Evolutionary conservation across 2,797 vertebrate genomes (phyloP), one percentile per base, ranked within the genome.

Genomic region (Coendou prehensilis): DNA sequence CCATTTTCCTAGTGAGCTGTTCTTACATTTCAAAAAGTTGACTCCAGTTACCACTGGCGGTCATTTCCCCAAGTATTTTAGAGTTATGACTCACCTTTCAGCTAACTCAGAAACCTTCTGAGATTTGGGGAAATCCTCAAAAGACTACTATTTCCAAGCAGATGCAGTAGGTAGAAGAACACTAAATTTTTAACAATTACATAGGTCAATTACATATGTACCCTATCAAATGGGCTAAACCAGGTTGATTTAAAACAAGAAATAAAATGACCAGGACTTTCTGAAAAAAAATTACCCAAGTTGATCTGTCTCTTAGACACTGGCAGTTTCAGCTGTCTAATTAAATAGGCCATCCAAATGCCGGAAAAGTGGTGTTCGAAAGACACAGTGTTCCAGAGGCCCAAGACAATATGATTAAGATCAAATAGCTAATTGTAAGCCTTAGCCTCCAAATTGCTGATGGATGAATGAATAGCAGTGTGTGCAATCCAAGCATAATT

Each of bases 401-500:
- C 96, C 92, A 89, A 96, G 98, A 98, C 98, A 98, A 98, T 97
- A 93, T 98, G 98, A 98, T 98, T 98, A 98, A 98, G 98, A 98
- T 98, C 98, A 98, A 98, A 98, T 98, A 98, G 97, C 97, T 98
- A 98, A 98, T 98, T 98, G 97, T 98, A 97, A 98, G 98, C 97
- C 98, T 95, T 97, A 97, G 96, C 95, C 97, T 98, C 97, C 98
- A 98, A 98, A 98, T 98, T 98, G 98, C 98, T 97, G 97, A 97
- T 1, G 83, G 97, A 97, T 98, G 98, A 98, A 98, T 98, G 98
- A 98, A 97, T 92, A 97, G 97, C 98, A 98, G 98, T 98, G 97
- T 98, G 97, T 97, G 97, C 98, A 97, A 98, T 97, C 98, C 98
- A 98, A 98, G 98, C 97, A 97, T 98, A 97, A 97, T 98, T 98